Base-by-base conservation (phyloP, 1,140 invertebrate species). In the Camponotus floridanus region DNA sequence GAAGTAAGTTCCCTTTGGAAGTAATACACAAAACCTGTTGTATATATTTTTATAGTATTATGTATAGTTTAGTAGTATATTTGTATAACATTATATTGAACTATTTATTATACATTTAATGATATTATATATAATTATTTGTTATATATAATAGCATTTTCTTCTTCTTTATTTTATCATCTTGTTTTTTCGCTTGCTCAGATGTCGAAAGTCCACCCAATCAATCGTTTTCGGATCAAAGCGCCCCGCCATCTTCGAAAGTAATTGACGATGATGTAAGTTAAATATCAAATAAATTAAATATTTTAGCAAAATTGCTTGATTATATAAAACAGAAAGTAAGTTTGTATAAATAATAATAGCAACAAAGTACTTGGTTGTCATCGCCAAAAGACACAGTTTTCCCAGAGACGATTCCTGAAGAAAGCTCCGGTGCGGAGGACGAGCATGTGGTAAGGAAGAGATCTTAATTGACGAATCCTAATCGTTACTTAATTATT, bases 371-470 rank as follows among this genome's bases (percentile, higher is more conserved):
- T 48, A 95, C 95, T 18, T 98, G 97, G 97, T 95, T 98, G 2
- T 97, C 97, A 1, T 98, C 97, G 0, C 97, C 97, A 6, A 98
- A 98, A 93, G 98, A 98, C 86, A 98, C 97, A 5, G 97, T 97
- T 62, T 98, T 98, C 93, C 98, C 98, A 1, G 98, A 98, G 96
- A 98, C 98, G 1, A 98, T 98, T 88, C 98, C 98, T 0, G 98
- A 98, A 95, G 98, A 98, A 94, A 98, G 97, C 92, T 98, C 98
- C 4, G 98, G 98, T 89, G 97, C 97, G 64, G 98, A 98, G 94
- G 98, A 98, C 92, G 98, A 98, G 94, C 98, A 98, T 93, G 98
- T 98, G 91, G 98, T 97, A 91, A 95, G 15, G 48, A 51, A 51
- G 15, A 18, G 48, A 51, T 92, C 94, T 78, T 64, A 9, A 65